Base-by-base conservation (phyloP, 2,797 vertebrate genomes). In the Psittacula derbiana region DNA sequence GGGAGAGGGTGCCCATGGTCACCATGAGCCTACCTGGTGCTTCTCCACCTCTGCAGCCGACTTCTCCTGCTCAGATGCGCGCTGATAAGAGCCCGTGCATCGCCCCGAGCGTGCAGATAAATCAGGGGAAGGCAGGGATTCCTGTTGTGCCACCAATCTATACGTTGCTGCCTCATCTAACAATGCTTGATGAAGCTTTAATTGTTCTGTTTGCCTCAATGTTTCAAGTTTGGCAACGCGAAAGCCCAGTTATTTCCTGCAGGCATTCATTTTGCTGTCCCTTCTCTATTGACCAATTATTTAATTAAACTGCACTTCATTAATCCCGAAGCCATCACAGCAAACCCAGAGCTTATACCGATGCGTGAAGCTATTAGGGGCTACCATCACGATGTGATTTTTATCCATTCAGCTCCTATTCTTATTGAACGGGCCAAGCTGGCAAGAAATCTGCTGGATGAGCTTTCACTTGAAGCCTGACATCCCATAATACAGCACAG, bases 251-350 rank as follows among this genome's bases (percentile, higher is more conserved):
- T 97, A 96, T 96, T 96, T 95, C 95, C 93, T 75, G 89, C 91
- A 95, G 93, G 93, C 96, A 96, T 96, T 98, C 94, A 91, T 91
- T 97, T 94, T 50, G 72, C 90, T 93, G 86, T 90, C 96, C 86
- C 84, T 95, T 93, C 92, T 96, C 92, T 97, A 97, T 96, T 97
- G 97, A 97, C 97, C 97, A 97, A 98, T 97, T 97, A 97, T 98
- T 97, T 98, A 97, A 98, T 97, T 97, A 97, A 97, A 97, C 87
- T 70, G 96, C 97, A 97, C 94, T 97, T 97, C 96, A 98, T 97
- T 98, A 97, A 98, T 97, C 88, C 84, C 94, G 88, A 90, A 97
- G 64, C 89, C 95, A 46, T 92, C 86, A 82, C 78, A 86, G 90
- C 58, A 92, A 96, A 95, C 88, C 90, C 74, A 19, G 53, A 18